Conservation (phyloP, 2,113 vertebrate genomes). For the Lamprologus callipterus region DNA sequence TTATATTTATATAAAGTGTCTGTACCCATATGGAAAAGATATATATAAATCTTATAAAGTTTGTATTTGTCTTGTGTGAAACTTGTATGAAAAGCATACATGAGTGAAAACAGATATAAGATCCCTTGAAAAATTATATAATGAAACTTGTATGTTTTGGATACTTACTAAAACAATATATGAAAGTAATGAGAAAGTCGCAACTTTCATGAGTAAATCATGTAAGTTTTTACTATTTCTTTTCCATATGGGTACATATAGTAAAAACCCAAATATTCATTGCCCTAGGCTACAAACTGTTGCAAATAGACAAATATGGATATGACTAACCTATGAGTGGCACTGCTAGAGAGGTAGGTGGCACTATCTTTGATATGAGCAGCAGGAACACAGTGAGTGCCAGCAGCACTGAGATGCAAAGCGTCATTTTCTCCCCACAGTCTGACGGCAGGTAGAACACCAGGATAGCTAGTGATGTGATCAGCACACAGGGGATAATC, state of each 20-base stretch:
- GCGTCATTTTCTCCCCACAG: slow-evolving; percentile 76
- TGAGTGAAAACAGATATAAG: too few species aligned
- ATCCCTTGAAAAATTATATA: too few species aligned
- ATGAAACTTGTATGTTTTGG: too few species aligned
- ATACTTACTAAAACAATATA: too few species aligned
- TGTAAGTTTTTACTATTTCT: too few species aligned
- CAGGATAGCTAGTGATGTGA: slow-evolving; percentile 75
- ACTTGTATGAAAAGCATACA: too few species aligned
- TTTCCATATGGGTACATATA: too few species aligned
- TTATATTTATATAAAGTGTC: background rate
- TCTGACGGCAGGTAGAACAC: slow-evolving; percentile 79
- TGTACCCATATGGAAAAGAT: too few species aligned
- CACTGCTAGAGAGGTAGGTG: slow-evolving; percentile 75
- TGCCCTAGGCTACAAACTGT: background rate
- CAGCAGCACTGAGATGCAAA: slow-evolving; percentile 76
- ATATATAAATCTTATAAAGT: too few species aligned
- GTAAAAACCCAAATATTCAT: background rate
- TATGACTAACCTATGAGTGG: slow-evolving; percentile 70
- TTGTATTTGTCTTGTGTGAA: too few species aligned
- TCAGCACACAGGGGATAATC: slow-evolving; percentile 76
- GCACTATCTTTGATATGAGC: slow-evolving; percentile 79
- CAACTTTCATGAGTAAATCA: too few species aligned
- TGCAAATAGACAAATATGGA: background rate
- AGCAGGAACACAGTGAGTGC: slow-evolving; percentile 78
- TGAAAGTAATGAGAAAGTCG: too few species aligned